phyloP scores from a whole-genome alignment of 2,797 vertebrate genomes.

The Anas acuta region DNA sequence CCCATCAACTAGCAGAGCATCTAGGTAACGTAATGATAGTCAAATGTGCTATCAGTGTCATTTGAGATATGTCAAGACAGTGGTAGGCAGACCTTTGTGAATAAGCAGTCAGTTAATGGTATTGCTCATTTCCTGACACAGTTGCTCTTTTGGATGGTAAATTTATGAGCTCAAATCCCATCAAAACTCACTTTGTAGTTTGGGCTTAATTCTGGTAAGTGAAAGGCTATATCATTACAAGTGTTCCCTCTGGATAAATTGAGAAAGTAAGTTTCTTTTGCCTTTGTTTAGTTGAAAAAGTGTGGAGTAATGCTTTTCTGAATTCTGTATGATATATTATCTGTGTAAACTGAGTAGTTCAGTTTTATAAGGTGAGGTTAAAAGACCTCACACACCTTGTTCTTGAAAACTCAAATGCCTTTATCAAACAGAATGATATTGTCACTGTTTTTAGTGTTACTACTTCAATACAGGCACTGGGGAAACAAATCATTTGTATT shows the following conservation, averaged over 20 bases:
- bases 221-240: background rate
- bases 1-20: conserved; percentile 81
- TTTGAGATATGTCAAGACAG: background rate
- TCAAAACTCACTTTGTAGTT: background rate
- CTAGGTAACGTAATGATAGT: conserved; percentile 76
- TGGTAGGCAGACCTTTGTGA: background rate
- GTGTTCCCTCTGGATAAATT: background rate
- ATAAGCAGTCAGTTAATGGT: background rate
- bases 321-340: background rate
- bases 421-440: background rate
- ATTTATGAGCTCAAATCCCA: background rate
- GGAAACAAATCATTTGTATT: background rate
- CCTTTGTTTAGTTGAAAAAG: background rate
- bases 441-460: background rate
- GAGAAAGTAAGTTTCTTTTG: background rate
- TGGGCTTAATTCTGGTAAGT: background rate
- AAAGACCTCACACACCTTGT: background rate
- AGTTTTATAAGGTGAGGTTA: background rate
- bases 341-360: background rate
- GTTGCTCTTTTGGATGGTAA: background rate
- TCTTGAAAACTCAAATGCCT: background rate
- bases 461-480: background rate
- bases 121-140: background rate
- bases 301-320: background rate
- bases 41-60: background rate